Conservation (phyloP, 2,888 invertebrate species). For the Quadroppia sp. region DNA sequence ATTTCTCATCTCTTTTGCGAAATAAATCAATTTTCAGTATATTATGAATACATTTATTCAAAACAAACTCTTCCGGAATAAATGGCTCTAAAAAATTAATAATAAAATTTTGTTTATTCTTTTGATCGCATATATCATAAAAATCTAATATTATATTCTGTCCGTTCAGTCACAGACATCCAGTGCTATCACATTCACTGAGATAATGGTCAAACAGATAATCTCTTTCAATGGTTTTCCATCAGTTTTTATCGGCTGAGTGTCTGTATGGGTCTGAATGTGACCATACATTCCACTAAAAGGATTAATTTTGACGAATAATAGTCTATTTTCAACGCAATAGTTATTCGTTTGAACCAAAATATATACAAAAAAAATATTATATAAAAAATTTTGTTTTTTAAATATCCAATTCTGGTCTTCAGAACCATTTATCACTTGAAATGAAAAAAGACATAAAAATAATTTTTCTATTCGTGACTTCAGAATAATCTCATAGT, state of each 20-base stretch:
- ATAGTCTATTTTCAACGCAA: conserved; percentile 22
- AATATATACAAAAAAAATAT: background rate
- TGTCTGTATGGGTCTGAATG: background rate
- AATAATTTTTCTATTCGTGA: background rate
- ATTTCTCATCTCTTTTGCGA: too few species aligned
- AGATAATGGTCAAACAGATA: background rate
- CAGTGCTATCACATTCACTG: background rate
- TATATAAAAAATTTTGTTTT: background rate
- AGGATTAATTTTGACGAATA: conserved; percentile 17
- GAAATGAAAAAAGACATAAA: background rate
- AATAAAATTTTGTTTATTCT: background rate
- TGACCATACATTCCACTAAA: conserved; percentile 2
- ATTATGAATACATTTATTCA: too few species aligned
- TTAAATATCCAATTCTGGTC: conserved; percentile 15
- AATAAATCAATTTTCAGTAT: too few species aligned
- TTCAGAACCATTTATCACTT: conserved; percentile 7
- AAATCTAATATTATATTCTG: background rate
- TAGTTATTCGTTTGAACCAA: background rate
- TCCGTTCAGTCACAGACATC: background rate
- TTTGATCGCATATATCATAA: background rate
- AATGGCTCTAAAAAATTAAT: background rate
- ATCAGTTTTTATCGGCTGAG: background rate
- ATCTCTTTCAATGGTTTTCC: background rate
- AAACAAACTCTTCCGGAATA: too few species aligned
- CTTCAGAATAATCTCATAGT: background rate